These are phyloP conservation scores for Erpobdella octoculata DNA, from an alignment of 2,888 invertebrate genomes.

Conservation along the genomic window DNA sequence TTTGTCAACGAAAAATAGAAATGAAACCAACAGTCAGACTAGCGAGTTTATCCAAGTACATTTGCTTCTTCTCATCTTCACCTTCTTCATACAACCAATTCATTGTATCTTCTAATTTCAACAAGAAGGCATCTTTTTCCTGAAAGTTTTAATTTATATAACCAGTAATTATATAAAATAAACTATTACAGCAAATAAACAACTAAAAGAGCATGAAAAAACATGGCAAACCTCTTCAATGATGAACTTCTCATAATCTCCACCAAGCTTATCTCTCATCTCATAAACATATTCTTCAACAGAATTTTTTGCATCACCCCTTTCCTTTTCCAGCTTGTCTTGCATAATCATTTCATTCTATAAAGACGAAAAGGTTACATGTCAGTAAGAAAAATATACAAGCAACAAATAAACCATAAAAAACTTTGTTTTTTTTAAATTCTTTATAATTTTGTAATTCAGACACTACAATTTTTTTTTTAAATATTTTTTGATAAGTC, in stretches of 20 bases:
- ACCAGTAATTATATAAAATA: not conserved
- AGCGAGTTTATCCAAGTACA: slow-evolving; percentile 58
- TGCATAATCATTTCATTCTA: slow-evolving; percentile 59
- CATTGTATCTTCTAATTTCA: slow-evolving; percentile 73
- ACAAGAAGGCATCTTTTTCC: slow-evolving; percentile 44
- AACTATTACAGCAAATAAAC: not conserved
- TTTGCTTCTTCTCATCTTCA: slow-evolving; percentile 76
- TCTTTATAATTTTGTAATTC: too few relatives aligned
- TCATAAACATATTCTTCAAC: slow-evolving; percentile 98
- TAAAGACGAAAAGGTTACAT: slow-evolving; percentile 30
- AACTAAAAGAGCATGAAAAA: not conserved
- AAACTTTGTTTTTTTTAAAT: too few relatives aligned
- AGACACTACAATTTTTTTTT: too few relatives aligned
- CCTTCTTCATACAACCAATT: slow-evolving; percentile 96
- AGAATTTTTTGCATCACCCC: slow-evolving; percentile 88
- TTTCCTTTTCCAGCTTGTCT: slow-evolving; percentile 85
- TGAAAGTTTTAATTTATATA: not conserved
- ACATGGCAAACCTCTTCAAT: slow-evolving; percentile 63
- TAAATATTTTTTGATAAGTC: too few relatives aligned
- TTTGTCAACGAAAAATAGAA: not conserved
- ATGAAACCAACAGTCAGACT: slow-evolving; percentile 54
- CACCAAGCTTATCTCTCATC: slow-evolving; percentile 75
- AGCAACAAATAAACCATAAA: too few relatives aligned
- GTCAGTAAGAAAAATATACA: not conserved
- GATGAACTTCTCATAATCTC: slow-evolving; percentile 68